phyloP scores from a whole-genome alignment of 2,888 invertebrate genomes.

The Caenorhabditis sp. region DNA sequence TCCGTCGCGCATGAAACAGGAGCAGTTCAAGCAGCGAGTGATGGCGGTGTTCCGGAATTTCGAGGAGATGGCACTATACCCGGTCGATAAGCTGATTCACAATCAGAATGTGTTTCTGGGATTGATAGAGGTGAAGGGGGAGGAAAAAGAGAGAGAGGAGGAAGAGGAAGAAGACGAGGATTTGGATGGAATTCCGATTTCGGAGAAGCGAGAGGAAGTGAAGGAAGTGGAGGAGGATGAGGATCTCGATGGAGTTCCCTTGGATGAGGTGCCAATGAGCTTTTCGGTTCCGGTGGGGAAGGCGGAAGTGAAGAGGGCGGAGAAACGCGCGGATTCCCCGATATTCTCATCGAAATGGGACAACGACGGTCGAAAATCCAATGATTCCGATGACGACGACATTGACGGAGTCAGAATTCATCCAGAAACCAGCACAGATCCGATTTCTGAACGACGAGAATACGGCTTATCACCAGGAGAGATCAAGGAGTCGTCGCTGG shows the following conservation, averaged over 20 bases:
- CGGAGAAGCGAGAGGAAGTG: constrained; percentile 1
- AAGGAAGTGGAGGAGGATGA: constrained; percentile 59
- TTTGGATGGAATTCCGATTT: constrained; percentile 69
- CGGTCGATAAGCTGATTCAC: constrained; percentile 92
- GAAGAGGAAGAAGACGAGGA: constrained; percentile 35
- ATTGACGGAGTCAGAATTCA: constrained; percentile 37
- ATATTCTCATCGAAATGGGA: constrained; percentile 61
- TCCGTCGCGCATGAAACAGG: constrained; percentile 93
- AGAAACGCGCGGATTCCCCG: constrained; percentile 8
- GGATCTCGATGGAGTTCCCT: constrained; percentile 72
- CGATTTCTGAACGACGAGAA: neutral
- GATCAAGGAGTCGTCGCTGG: constrained; percentile 24
- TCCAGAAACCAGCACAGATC: neutral
- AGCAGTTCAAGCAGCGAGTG: constrained; percentile 90
- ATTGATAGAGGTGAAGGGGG: constrained; percentile 83
- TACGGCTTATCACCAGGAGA: constrained; percentile 37
- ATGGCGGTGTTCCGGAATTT: constrained; percentile 89
- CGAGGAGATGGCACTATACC: constrained; percentile 98
- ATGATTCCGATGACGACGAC: constrained; percentile 31
- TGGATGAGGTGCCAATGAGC: constrained; percentile 34
- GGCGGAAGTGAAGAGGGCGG: neutral
- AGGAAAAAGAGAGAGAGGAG: constrained; percentile 9
- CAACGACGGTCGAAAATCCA: constrained; percentile 24
- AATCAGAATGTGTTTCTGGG: constrained; percentile 95
- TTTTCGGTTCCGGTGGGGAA: constrained; percentile 17